Percentiles rank a stretch among this genome's conserved stretches.
These are phyloP conservation scores for Sylvilagus bachmani DNA, from an alignment of 2,113 vertebrate species.

Conservation along the genomic window DNA sequence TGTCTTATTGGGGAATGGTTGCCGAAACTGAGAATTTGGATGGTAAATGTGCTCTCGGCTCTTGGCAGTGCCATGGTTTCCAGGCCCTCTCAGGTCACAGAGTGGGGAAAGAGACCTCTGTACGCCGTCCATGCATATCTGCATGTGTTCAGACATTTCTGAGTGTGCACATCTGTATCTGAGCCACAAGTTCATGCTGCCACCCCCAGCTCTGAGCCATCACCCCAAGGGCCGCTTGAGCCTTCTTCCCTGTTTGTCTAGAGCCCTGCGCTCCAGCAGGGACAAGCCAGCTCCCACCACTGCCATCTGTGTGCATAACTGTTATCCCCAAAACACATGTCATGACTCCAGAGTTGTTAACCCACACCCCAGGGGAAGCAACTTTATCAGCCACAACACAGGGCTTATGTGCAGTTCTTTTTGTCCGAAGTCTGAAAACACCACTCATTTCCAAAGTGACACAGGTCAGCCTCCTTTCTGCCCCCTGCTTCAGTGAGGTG, in stretches of 20 bases:
- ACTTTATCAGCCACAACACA: neutral
- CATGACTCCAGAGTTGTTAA: neutral
- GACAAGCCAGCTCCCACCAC: neutral
- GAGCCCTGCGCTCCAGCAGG: neutral
- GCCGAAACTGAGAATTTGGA: neutral
- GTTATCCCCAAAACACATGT: neutral
- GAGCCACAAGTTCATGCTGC: neutral
- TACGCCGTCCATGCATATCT: neutral
- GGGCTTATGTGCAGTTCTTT: neutral
- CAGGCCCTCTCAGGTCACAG: neutral
- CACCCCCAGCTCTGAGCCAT: neutral
- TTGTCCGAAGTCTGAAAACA: neutral
- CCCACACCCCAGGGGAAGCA: neutral
- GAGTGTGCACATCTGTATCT: neutral
- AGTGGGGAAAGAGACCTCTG: neutral
- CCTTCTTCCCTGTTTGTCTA: neutral
- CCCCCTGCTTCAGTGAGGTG: neutral
- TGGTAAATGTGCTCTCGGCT: neutral
- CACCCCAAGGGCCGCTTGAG: neutral
- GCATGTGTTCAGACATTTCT: neutral
- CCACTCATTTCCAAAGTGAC: neutral
- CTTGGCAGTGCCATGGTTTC: neutral
- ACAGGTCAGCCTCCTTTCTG: neutral
- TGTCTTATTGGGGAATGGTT: neutral
- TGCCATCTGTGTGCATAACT: no score